Evolutionary conservation across 1,140 invertebrate genomes (phyloP).

Genomic region (Druon quercuslanigerum): DNA sequence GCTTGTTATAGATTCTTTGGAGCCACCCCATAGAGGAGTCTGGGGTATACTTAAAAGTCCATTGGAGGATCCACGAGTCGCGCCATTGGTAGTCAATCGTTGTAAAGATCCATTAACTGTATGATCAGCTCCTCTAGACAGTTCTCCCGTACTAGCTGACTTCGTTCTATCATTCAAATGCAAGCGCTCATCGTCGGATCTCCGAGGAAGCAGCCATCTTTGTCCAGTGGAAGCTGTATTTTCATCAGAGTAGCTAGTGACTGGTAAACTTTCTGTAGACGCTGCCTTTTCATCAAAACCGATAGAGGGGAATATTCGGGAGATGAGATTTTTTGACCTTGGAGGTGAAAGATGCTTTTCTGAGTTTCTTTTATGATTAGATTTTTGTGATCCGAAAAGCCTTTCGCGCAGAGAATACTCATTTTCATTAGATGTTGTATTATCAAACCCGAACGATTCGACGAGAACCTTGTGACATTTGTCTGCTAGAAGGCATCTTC

Average conservation of each 20-base stretch:
- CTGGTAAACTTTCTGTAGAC: conserved; percentile 68
- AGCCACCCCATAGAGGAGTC: conserved; percentile 65
- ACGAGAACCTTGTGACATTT: conserved; percentile 72
- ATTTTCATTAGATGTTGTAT: conserved; percentile 20
- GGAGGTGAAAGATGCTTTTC: not conserved
- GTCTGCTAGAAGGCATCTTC: conserved; percentile 77
- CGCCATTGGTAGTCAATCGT: conserved; percentile 28
- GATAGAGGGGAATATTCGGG: conserved; percentile 49
- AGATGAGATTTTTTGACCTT: conserved; percentile 50
- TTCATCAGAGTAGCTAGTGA: conserved; percentile 34
- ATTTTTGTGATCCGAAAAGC: conserved; percentile 61
- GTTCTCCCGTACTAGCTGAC: conserved; percentile 70
- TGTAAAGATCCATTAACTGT: conserved; percentile 32
- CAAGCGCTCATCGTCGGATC: conserved; percentile 47
- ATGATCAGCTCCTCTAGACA: conserved; percentile 47
- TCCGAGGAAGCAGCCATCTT: conserved; percentile 48
- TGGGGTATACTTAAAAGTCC: conserved; percentile 53
- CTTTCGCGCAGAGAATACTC: conserved; percentile 59
- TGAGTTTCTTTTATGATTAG: conserved; percentile 38
- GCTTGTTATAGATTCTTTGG: conserved; percentile 63
- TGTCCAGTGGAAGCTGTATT: conserved; percentile 42
- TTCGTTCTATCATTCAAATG: conserved; percentile 59
- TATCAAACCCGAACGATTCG: conserved; percentile 62
- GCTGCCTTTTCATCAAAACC: conserved; percentile 59
- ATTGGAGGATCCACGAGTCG: conserved; percentile 32